A percentile compares a stretch with the other conserved stretches of the same genome.
These are phyloP conservation scores for Silurus asotus DNA, from an alignment of 2,113 vertebrate genomes.

Conservation along the genomic window DNA sequence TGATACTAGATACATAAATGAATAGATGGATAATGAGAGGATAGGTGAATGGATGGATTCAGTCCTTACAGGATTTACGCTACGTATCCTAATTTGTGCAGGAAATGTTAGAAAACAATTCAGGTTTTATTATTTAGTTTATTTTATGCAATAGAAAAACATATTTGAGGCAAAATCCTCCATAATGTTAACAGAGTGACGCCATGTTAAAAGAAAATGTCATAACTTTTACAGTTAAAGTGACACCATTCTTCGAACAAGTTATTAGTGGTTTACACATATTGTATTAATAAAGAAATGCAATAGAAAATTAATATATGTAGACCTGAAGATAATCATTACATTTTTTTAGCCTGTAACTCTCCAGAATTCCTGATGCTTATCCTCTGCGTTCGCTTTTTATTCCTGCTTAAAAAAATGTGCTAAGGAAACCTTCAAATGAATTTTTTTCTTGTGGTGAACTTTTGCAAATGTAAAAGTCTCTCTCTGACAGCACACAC, in stretches of 20 bases:
- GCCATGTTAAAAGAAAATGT: not conserved
- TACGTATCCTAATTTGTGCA: no score
- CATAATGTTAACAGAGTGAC: not conserved
- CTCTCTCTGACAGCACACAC: not conserved
- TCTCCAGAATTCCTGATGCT: not conserved
- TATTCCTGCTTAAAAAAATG: not conserved
- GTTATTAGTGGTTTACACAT: not conserved
- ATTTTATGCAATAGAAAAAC: no score
- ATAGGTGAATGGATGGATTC: not conserved
- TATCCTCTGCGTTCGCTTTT: not conserved
- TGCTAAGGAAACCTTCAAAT: not conserved
- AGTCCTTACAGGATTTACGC: not conserved
- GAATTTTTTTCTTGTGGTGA: not conserved
- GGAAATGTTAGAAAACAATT: not conserved
- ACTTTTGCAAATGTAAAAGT: not conserved
- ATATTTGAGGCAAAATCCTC: not conserved
- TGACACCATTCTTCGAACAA: not conserved
- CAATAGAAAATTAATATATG: not conserved
- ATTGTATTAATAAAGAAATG: not conserved
- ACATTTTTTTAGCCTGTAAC: not conserved
- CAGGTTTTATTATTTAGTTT: not conserved
- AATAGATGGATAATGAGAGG: no score
- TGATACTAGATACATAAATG: not conserved
- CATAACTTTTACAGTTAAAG: not conserved
- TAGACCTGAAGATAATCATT: not conserved